A percentile compares a stretch with the other conserved stretches of the same genome.
phyloP scores from a whole-genome alignment of 2,888 invertebrate species.

The Gryllus longicercus region DNA sequence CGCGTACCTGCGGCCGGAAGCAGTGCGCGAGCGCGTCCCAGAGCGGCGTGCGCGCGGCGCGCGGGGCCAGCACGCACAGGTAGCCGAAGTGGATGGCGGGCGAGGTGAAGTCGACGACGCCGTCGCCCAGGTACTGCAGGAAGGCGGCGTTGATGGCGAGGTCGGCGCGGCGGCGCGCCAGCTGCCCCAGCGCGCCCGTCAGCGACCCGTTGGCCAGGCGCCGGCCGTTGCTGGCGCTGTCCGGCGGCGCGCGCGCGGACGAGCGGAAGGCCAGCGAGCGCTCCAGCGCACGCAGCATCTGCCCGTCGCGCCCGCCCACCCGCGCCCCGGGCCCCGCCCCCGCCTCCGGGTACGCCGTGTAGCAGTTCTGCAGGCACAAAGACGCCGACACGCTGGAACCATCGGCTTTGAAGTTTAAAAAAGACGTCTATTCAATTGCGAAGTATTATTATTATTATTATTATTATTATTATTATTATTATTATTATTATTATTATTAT shows the following conservation, averaged over 20 bases:
- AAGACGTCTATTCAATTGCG: too few species aligned
- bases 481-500: too few species aligned
- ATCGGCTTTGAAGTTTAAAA: background rate
- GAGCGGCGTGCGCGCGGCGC: background rate
- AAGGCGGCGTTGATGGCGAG: background rate
- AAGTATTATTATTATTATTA: too few species aligned
- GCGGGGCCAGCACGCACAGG: background rate
- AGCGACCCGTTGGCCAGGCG: background rate
- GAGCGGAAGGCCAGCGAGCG: background rate
- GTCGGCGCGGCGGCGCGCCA: background rate
- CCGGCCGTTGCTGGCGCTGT: background rate
- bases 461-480: too few species aligned
- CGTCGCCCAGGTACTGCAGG: background rate
- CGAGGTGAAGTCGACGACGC: background rate
- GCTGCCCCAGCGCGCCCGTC: background rate
- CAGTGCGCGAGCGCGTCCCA: background rate
- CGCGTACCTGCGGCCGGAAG: background rate
- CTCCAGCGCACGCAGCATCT: background rate
- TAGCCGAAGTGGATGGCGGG: background rate
- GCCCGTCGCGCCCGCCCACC: background rate
- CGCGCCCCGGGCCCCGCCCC: too few species aligned
- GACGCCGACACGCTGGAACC: background rate
- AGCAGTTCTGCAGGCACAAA: background rate
- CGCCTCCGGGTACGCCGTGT: background rate
- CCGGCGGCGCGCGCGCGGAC: background rate